These are phyloP conservation scores for Blastobasis lacticolella DNA, from an alignment of 2,888 invertebrate genomes.

Conservation along the genomic window DNA sequence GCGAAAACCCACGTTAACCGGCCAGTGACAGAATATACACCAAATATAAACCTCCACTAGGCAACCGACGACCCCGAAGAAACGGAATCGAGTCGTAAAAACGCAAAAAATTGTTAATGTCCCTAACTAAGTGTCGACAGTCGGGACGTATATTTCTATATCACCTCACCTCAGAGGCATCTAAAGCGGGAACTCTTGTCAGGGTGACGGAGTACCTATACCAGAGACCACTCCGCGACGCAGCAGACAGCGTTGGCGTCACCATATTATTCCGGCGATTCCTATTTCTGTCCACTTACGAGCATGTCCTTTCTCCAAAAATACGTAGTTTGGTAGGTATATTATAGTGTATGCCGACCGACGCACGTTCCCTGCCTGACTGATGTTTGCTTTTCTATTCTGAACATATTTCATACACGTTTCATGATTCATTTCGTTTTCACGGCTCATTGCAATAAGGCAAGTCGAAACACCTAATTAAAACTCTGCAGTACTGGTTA, in stretches of 20 bases:
- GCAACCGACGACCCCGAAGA: slow-evolving; percentile 1
- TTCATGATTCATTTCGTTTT: slow-evolving; percentile 8
- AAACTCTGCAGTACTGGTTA: neutral
- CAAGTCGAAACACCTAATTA: slow-evolving; percentile 6
- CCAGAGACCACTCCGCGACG: too few relatives aligned
- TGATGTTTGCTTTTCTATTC: slow-evolving; percentile 15
- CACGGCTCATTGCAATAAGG: slow-evolving; percentile 2
- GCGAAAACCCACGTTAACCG: slow-evolving; percentile 9
- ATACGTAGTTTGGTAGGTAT: slow-evolving; percentile 17
- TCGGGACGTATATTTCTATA: too few relatives aligned
- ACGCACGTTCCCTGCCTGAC: slow-evolving; percentile 12
- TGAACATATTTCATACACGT: slow-evolving; percentile 4
- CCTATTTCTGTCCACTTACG: slow-evolving; percentile 45
- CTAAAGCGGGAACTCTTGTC: too few relatives aligned
- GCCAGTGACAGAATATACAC: slow-evolving; percentile 5
- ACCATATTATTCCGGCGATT: slow-evolving; percentile 35
- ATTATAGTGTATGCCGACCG: slow-evolving; percentile 6
- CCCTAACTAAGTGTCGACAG: too few relatives aligned
- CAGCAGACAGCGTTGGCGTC: slow-evolving; percentile 30
- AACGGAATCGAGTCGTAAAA: slow-evolving; percentile 10
- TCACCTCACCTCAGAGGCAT: too few relatives aligned
- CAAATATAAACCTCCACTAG: slow-evolving; percentile 10
- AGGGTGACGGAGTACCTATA: too few relatives aligned
- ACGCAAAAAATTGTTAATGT: neutral
- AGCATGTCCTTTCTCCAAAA: slow-evolving; percentile 52